Base-by-base conservation (phyloP, 2,113 vertebrate genomes). In the Bagarius yarrelli region DNA sequence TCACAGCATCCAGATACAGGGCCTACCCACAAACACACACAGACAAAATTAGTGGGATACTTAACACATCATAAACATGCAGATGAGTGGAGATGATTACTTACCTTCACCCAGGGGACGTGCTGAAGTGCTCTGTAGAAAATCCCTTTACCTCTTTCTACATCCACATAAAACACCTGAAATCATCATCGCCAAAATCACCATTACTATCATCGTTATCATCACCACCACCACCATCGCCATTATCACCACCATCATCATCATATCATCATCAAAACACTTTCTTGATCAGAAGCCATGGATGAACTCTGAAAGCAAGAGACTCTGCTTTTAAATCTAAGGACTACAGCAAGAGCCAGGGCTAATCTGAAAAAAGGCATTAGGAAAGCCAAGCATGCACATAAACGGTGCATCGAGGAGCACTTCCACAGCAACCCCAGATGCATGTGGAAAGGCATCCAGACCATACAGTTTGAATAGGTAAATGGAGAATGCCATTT, bases 81-180 rank as follows among this genome's bases (percentile, higher is more conserved):
- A 57, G 25, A 32, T 23, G 27, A 53, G 44, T 47, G 21, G 64
- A 69, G 53, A 69, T 18, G 13, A 47, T 9, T 3, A 70, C 93
- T 93, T 89, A 99, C 97, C 95, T 99, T 99, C 50, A 88, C 94
- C 98, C 98, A 98, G 14, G 98, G 97, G 9, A 98, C 94, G 25
- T 92, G 94, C 88, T 99, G 97, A 81, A 99, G 93, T 0, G 96
- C 97, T 90, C 93, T 97, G 86, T 98, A 99, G 90, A 98, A 98
- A 55, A 98, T 90, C 4, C 95, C 95, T 90, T 87, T 95, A 85
- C 94, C 95, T 86, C 93, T 93, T 84, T 98, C 95, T 76, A 88
- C 89, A 76, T 94, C 93, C 61, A 95, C 95, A 74, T 95, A 88
- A 59, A 94, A 95, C 78, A 93, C 93, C 97, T 99, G 84, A 55